Evolutionary conservation across 2,113 vertebrate genomes (phyloP), one percentile per base, ranked within the genome.

Genomic region (Heptranchias perlo): DNA sequence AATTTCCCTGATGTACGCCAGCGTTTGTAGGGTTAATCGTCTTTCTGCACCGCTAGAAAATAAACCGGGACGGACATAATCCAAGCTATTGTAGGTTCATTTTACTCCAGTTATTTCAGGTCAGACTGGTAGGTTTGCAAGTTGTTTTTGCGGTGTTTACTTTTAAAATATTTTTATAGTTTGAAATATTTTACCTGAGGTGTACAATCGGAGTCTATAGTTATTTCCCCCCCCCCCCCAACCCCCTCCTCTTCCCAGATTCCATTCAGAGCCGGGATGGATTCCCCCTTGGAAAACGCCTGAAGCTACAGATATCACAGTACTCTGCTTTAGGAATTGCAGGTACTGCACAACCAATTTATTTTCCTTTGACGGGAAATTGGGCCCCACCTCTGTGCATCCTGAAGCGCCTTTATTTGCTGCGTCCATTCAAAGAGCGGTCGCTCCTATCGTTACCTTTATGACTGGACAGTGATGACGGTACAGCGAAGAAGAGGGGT

Each of bases 141-240:
- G 89, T 93, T 93, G 87, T 14, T 18, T 91, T 91, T 58, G 87
- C 52, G 31, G 87, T 92, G 87, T 92, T 92, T 58, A 92, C 87
- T 92, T 92, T 92, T 16, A 61, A 92, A 92, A 61, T 62, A 62
- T 62, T 62, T n/a, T 93, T 61, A 18, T 62, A 93, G 89, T 93
- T 93, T 93, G 89, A 93, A 62, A 93, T 93, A 62, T 93, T 93
- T 39, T 58, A 93, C 58, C 16, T 62, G 35, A 62, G 58, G 21
- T 49, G 23, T 65, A 49, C 64, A 31, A 49, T 94, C 92, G 64
- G 92, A 67, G 39, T 10, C n/a, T 21, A 67, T 25, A 35, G n/a
- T 95, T 94, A n/a, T n/a, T n/a, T n/a, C n/a, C 39, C 67, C 91
- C 31, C n/a, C 39, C n/a, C 35, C 54, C 35, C 31, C 47, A 14